Base-by-base conservation (phyloP, 2,113 vertebrate species). In the Pseudorhombus dupliciocellatus region DNA sequence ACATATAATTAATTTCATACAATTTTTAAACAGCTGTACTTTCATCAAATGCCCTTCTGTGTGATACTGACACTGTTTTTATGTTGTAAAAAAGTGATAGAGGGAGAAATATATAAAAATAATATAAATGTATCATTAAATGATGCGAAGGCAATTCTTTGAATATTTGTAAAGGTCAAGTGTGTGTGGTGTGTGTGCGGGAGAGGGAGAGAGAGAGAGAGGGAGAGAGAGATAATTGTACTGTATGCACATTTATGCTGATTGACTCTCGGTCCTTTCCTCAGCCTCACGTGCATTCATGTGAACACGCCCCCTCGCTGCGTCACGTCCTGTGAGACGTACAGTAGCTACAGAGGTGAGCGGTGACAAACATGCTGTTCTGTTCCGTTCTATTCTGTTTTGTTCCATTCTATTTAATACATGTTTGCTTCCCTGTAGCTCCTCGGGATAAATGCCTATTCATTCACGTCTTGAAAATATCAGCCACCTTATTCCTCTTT, bases 301-400 rank as follows among this genome's bases (percentile, higher is more conserved):
- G 8, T 66, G 67, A 34, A 58, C 78, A 86, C 90, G 70, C 84
- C 90, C 90, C 80, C 79, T 66, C 24, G 4, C 66, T 85, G 70
- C 89, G 89, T 91, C 88, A 91, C 80, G 50, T 90, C 86, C 84
- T 80, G 81, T 63, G 76, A 78, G 16, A 67, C 48, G 40, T 55
- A 44, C 73, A 46, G 75, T 80, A 71, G 42, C 42, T 79, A 61
- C 66, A 70, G 24, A 77, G 40, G 20, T 63, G 53, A 55, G 61
- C 50, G 46, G 20, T 20, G 59, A 48, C 31, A 58, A 48, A 26
- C 55, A 65, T 40, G 18, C 40, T 22, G 6, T 57, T 75, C 65
- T 40, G 18, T 53, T 77, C 28, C 61, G 51, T 55, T 70, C 8
- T 53, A 70, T 57, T 56, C 44, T 60, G 7, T 3, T 40, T 2